Base-by-base conservation (phyloP, 2,888 invertebrate species). In the Podabrus alpinus region DNA sequence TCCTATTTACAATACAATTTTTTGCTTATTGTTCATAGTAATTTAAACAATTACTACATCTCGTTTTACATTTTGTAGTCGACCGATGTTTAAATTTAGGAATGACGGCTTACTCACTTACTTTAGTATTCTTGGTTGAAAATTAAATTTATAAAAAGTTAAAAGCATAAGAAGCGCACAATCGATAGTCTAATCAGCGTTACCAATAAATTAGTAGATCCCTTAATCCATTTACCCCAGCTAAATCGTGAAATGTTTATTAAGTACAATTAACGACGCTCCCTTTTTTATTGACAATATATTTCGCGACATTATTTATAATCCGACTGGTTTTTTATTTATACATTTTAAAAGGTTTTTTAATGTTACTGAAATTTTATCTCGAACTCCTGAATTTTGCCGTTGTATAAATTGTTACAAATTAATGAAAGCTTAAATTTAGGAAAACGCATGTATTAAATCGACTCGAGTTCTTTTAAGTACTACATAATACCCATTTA, bases 231-330 rank as follows among this genome's bases (percentile, higher is more conserved):
- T 77, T 77, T 72, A 74, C 69, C 77, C 74, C 72, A 72, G 74
- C 77, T 74, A 77, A 77, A 77, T 74, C 74, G 74, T 69, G 74
- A 74, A 72, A 77, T 73, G 74, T 77, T 77, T 77, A 77, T 77
- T 77, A 74, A 74, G 72, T 69, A 72, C 74, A 77, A 74, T 77
- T 77, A 77, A 77, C 77, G 77, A 66, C 74, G 60, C 68, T 69
- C 67, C 72, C 69, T 70, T 68, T 77, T 77, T 77, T 74, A 68
- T 72, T 76, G 73, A 73, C 73, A 64, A 76, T 76, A 73, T 76
- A 73, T 76, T 73, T 60, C 69, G 60, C 17, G 60, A 29, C 69
- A 64, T 16, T 64, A 72, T 64, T 69, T 29, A 19, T 61, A 72
- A 45, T 61, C 62, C 64, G 72, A 69, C 64, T 69, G 68, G 62